Percentiles rank a stretch among this genome's conserved stretches.
Evolutionary conservation across 2,888 invertebrate genomes (phyloP).

Genomic region (Chrysolina americana): DNA sequence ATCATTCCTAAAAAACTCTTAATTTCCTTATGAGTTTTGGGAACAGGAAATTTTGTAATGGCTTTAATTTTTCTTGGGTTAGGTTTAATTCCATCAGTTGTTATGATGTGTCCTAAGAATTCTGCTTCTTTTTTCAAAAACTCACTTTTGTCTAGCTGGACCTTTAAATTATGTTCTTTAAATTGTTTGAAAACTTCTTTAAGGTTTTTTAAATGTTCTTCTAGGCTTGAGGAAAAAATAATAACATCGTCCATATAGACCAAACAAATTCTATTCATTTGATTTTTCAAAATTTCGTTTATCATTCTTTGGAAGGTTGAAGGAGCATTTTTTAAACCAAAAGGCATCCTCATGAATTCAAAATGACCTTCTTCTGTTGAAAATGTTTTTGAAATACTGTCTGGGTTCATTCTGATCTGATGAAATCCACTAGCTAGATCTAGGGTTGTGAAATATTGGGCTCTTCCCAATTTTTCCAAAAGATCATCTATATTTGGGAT

Average conservation of each 20-base stretch:
- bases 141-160: too few species aligned
- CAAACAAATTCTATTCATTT: background rate
- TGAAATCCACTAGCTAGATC: background rate
- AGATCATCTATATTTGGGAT: background rate
- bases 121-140: background rate
- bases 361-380: background rate
- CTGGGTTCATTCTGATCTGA: background rate
- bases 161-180: background rate
- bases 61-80: background rate
- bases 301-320: background rate
- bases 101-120: constrained; percentile 2
- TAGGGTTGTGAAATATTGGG: background rate
- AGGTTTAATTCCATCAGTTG: background rate
- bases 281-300: background rate
- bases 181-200: background rate
- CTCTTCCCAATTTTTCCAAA: background rate
- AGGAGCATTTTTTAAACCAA: background rate
- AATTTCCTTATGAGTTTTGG: background rate
- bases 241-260: background rate
- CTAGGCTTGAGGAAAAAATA: background rate
- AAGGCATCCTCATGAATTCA: background rate
- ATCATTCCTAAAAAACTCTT: background rate
- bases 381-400: background rate
- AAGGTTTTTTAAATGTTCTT: background rate
- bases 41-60: background rate